Percentiles rank a stretch among this genome's conserved stretches.
These are phyloP conservation scores for Cydia amplana DNA, from an alignment of 1,140 invertebrate species.

Conservation along the genomic window DNA sequence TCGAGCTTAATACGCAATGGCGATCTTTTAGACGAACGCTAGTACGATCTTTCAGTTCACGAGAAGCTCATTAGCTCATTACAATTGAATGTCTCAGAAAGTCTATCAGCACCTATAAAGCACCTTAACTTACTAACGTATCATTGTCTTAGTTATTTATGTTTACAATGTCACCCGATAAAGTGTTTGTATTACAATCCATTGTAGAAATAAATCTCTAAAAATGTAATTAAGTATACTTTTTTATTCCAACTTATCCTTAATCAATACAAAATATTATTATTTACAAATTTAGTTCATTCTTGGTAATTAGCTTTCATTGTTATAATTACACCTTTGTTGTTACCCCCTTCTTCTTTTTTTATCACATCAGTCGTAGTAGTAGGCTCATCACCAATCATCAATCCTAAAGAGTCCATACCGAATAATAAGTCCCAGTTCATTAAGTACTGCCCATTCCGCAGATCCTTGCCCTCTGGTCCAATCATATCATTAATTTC, in stretches of 20 bases:
- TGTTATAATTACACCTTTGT: background rate
- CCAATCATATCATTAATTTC: background rate
- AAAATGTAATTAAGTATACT: background rate
- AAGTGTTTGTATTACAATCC: background rate
- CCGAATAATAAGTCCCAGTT: background rate
- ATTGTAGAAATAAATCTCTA: background rate
- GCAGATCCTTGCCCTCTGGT: background rate
- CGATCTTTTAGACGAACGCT: too few species aligned
- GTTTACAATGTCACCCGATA: background rate
- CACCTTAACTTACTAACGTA: background rate
- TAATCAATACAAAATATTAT: background rate
- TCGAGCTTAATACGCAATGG: too few species aligned
- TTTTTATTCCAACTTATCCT: background rate
- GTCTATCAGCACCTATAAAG: too few species aligned
- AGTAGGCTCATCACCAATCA: background rate
- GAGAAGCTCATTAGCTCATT: too few species aligned
- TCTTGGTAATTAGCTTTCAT: background rate
- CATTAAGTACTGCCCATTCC: background rate
- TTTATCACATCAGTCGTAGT: background rate
- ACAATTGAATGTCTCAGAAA: too few species aligned
- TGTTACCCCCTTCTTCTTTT: background rate
- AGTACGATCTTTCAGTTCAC: too few species aligned
- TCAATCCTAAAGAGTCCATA: background rate
- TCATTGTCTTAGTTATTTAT: background rate
- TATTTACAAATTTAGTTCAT: too few species aligned